These are phyloP conservation scores for Arvicanthis niloticus DNA, from an alignment of 2,113 vertebrate species.

Conservation along the genomic window DNA sequence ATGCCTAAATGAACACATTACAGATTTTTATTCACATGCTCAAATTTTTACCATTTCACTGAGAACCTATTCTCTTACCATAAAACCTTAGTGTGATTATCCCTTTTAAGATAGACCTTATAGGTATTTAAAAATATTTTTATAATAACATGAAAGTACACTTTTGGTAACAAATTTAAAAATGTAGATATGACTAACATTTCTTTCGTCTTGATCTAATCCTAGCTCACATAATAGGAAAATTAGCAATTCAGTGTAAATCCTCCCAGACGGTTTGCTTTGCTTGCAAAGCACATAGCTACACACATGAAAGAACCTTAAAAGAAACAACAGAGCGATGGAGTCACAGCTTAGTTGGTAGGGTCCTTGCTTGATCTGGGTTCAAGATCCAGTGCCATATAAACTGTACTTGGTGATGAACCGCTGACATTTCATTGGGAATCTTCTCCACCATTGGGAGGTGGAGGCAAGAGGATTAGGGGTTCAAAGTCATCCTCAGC, in stretches of 20 bases:
- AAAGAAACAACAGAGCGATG: neutral
- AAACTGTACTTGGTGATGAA: neutral
- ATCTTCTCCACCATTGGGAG: no score
- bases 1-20: neutral
- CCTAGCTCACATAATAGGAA: neutral
- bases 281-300: conserved; percentile 18
- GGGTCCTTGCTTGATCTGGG: neutral
- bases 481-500: neutral
- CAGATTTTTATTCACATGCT: neutral
- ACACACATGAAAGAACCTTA: neutral
- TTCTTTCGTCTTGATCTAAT: neutral
- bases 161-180: conserved; percentile 43
- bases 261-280: neutral
- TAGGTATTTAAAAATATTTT: neutral
- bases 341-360: neutral
- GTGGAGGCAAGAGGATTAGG: neutral
- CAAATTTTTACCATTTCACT: neutral
- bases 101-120: neutral
- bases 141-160: neutral
- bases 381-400: neutral
- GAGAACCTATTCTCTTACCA: neutral
- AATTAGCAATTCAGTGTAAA: neutral
- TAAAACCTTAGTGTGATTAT: neutral
- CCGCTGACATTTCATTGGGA: neutral
- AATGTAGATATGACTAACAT: neutral